phyloP scores from a whole-genome alignment of 1,140 invertebrate species.

The Scaptodrosophila lebanonensis region DNA sequence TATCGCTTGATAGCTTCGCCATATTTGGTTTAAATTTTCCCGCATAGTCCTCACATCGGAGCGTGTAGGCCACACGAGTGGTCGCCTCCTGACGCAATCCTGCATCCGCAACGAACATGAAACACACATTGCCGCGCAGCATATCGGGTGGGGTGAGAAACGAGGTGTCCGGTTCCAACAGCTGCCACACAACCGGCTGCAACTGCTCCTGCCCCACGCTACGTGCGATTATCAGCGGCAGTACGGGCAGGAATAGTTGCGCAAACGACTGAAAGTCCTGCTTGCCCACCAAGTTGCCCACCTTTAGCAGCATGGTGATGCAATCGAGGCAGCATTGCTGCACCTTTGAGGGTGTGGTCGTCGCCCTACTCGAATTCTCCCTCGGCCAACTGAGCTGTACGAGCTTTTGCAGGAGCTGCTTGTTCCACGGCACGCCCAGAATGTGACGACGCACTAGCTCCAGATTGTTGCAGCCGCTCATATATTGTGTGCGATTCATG shows the following conservation, averaged over 20 bases:
- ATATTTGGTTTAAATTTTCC: conserved; percentile 17
- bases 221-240: conserved; percentile 47
- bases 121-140: conserved; percentile 49
- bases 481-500: conserved; percentile 41
- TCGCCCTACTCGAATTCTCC: neutral
- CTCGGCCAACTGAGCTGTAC: conserved; percentile 19
- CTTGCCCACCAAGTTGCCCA: conserved; percentile 1
- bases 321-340: conserved; percentile 41
- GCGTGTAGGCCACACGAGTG: conserved; percentile 20
- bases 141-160: conserved; percentile 12
- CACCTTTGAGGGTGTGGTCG: neutral
- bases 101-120: conserved; percentile 40
- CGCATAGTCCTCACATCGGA: conserved; percentile 16
- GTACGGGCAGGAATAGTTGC: conserved; percentile 30
- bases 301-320: conserved; percentile 36
- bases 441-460: conserved; percentile 35
- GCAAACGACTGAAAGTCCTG: conserved; percentile 23
- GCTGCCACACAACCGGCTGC: conserved; percentile 25
- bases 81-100: conserved; percentile 38
- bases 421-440: conserved; percentile 53
- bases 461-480: conserved; percentile 36
- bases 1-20: neutral
- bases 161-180: conserved; percentile 40
- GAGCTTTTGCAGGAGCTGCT: conserved; percentile 40
- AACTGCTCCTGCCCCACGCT: conserved; percentile 18